Percentiles rank a stretch among this genome's conserved stretches.
Evolutionary conservation across 2,113 vertebrate species (phyloP).

Genomic region (Lepidothrix coronata): DNA sequence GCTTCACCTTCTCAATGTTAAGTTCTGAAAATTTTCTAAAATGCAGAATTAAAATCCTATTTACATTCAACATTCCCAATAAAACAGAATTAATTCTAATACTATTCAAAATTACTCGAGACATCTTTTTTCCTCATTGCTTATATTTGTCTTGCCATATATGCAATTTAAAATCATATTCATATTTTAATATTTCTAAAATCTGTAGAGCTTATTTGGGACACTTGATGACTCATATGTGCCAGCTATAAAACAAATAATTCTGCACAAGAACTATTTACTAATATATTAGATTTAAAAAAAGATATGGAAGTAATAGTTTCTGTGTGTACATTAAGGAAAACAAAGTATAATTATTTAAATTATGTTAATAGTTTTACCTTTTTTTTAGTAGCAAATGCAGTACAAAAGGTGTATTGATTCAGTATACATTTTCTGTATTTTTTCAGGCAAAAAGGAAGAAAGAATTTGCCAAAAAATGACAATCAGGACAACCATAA

Average conservation of each 20-base stretch:
- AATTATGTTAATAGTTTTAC: neutral
- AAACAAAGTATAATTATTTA: neutral
- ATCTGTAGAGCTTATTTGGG: neutral
- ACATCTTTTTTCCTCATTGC: neutral
- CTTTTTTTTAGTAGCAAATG: neutral
- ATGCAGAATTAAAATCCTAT: neutral
- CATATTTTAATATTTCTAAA: neutral
- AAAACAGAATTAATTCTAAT: neutral
- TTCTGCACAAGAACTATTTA: neutral
- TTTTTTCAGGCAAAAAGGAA: constrained; percentile 89
- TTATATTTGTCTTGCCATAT: neutral
- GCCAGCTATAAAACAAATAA: neutral
- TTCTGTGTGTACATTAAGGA: neutral
- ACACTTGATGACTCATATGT: neutral
- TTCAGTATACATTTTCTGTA: constrained; percentile 37
- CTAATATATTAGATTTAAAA: neutral
- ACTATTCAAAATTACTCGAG: neutral
- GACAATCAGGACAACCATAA: constrained; percentile 90
- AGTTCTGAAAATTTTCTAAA: neutral
- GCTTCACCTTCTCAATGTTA: neutral
- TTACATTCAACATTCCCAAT: neutral
- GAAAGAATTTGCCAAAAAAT: constrained; percentile 93
- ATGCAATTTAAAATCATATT: neutral
- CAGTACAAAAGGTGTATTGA: neutral
- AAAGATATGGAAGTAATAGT: neutral